Evolutionary conservation across 92 coral and sea anemone genomes (phyloP).

Genomic region (Zoanthus gigantus): DNA sequence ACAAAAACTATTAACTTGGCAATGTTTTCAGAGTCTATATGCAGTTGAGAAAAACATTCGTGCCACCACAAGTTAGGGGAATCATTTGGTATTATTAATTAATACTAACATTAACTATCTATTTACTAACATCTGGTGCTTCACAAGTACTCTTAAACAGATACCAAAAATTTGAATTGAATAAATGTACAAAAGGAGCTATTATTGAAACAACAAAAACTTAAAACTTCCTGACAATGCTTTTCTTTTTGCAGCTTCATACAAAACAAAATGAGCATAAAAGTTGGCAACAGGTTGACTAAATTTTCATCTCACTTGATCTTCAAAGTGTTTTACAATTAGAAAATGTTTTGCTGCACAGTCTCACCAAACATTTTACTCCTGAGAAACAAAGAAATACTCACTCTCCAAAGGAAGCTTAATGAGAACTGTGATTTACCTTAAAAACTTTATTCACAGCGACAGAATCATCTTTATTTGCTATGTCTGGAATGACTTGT

Average conservation of each 20-base stretch:
- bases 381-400: no score
- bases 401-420: background rate
- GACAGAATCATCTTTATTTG: background rate
- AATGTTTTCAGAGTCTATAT: slow-evolving; percentile 17
- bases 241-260: no score
- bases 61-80: background rate
- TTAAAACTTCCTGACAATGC: no score
- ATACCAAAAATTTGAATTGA: background rate
- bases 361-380: no score
- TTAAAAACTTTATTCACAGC: background rate
- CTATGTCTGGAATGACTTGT: background rate
- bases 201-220: no score
- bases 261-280: no score
- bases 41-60: background rate
- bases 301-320: no score
- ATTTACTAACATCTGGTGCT: background rate
- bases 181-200: background rate
- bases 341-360: no score
- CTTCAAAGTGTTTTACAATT: no score
- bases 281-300: no score
- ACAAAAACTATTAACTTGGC: background rate
- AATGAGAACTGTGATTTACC: background rate
- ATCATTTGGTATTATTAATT: background rate
- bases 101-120: background rate
- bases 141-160: background rate